phyloP scores from a whole-genome alignment of 2,113 vertebrate genomes.

The Scomber japonicus region DNA sequence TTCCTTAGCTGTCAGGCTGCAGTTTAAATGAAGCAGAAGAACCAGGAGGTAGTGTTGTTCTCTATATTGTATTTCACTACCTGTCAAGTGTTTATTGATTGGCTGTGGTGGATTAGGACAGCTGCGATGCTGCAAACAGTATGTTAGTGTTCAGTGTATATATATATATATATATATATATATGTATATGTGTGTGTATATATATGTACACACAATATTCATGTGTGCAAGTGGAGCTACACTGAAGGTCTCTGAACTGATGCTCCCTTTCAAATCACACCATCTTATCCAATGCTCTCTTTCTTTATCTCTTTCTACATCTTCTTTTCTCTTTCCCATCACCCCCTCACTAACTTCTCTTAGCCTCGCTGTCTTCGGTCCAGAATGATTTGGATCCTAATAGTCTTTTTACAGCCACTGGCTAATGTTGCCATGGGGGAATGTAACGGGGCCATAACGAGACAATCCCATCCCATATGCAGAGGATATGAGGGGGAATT shows the following conservation, averaged over 20 bases:
- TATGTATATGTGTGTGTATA: neutral
- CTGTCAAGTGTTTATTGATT: constrained; percentile 80
- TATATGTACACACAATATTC: neutral
- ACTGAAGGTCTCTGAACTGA: constrained; percentile 28
- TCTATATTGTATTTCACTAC: constrained; percentile 74
- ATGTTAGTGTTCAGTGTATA: constrained; percentile 12
- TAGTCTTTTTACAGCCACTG: constrained; percentile 80
- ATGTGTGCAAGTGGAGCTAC: constrained; percentile 21
- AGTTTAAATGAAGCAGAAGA: constrained; percentile 69
- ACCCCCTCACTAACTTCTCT: constrained; percentile 46
- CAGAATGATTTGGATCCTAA: constrained; percentile 77
- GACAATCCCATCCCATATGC: constrained; percentile 75
- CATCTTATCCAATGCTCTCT: constrained; percentile 36
- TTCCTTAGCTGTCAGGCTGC: constrained; percentile 55
- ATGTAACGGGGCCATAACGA: constrained; percentile 74
- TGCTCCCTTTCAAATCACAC: neutral
- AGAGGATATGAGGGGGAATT: constrained; percentile 72
- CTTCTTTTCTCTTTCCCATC: constrained; percentile 41
- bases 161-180: neutral
- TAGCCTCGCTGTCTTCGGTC: constrained; percentile 50
- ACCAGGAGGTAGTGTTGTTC: constrained; percentile 55
- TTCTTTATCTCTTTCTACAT: constrained; percentile 35
- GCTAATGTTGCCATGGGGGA: constrained; percentile 79
- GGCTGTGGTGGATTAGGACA: constrained; percentile 71
- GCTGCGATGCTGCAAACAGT: constrained; percentile 46